phyloP scores from a whole-genome alignment of 2,113 vertebrate species.

The Rostratula benghalensis region DNA sequence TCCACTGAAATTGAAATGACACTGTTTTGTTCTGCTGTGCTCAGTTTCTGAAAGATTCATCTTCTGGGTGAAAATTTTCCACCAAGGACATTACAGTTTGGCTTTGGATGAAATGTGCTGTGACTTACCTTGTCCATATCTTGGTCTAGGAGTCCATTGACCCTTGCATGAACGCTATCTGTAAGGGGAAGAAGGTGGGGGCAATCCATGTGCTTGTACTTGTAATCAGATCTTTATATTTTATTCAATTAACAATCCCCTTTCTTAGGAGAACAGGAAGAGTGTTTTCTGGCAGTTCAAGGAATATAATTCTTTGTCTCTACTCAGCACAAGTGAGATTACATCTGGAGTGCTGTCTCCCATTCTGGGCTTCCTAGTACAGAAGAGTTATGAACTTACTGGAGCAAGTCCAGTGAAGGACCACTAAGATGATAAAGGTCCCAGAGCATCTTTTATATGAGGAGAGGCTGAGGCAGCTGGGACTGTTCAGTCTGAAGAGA shows the following conservation, averaged over 20 bases:
- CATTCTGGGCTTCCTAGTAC: neutral
- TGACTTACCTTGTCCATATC: neutral
- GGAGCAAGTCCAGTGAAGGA: neutral
- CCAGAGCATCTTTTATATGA: neutral
- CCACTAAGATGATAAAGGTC: neutral
- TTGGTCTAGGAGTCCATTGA: neutral
- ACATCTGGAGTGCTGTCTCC: neutral
- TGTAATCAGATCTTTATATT: neutral
- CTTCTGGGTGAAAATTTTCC: neutral
- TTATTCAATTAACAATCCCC: neutral
- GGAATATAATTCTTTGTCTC: neutral
- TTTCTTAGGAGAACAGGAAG: neutral
- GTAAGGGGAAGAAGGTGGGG: neutral
- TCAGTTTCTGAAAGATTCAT: neutral
- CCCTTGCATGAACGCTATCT: neutral
- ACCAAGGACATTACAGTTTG: neutral
- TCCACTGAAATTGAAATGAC: constrained; percentile 22
- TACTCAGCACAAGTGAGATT: neutral
- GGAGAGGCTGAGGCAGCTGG: neutral
- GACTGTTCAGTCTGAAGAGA: neutral
- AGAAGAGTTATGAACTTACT: neutral
- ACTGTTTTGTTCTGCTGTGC: neutral
- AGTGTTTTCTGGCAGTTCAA: neutral
- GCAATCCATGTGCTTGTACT: neutral
- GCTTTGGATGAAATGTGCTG: neutral